Evolutionary conservation across 2,797 vertebrate species (phyloP).

Genomic region (Rhinogobio ventralis): DNA sequence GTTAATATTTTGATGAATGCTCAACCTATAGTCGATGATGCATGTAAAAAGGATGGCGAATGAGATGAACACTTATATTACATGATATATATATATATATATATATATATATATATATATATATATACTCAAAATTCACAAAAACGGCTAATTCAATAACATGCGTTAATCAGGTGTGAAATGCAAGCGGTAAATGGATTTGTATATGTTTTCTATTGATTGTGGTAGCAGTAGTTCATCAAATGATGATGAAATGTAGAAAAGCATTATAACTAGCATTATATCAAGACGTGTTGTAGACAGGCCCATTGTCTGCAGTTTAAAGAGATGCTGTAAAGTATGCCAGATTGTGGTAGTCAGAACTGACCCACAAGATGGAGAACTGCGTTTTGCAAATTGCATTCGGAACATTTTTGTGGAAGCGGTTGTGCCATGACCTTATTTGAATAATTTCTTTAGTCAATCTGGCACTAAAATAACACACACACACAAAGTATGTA

Average conservation of each 20-base stretch:
- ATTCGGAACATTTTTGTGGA: not conserved
- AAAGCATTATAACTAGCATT: not conserved
- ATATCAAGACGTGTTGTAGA: not conserved
- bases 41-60: not conserved
- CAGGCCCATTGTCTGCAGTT: too few relatives aligned
- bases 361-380: not conserved
- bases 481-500: not conserved
- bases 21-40: not conserved
- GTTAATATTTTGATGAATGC: not conserved
- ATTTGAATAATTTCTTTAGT: constrained; percentile 15
- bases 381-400: not conserved
- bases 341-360: constrained; percentile 13
- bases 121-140: not conserved
- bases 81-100: too few relatives aligned
- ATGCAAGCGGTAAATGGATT: not conserved
- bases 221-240: not conserved
- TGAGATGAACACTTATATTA: not conserved
- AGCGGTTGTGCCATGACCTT: not conserved
- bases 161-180: not conserved
- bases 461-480: not conserved
- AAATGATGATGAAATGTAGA: not conserved
- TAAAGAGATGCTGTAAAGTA: not conserved
- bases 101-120: not conserved
- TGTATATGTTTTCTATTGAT: not conserved
- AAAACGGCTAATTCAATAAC: not conserved